Conservation (phyloP, 1,140 invertebrate species). For the Lepidurus couesii region DNA sequence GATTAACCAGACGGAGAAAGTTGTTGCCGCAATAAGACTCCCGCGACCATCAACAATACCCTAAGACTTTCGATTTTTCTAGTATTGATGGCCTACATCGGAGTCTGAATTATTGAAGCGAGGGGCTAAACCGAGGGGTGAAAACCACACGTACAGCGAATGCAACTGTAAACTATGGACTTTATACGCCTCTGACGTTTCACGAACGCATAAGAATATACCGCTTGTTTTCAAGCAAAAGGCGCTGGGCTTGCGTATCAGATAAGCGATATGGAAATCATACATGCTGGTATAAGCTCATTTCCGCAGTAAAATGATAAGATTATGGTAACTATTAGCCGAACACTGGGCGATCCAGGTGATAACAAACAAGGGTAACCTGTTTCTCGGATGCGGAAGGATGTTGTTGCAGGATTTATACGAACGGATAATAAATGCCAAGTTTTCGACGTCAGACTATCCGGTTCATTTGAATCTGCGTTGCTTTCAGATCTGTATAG, state of each 20-base stretch:
- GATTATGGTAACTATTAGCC: not conserved
- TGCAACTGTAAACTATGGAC: not conserved
- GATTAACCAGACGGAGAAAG: not conserved
- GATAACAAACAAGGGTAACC: not conserved
- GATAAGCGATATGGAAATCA: conserved; percentile 1
- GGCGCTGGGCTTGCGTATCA: not conserved
- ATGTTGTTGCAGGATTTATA: not conserved
- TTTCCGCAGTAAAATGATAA: not conserved
- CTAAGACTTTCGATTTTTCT: not conserved
- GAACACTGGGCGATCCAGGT: not conserved
- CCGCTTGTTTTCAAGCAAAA: not conserved
- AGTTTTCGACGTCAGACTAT: not conserved
- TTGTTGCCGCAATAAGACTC: not conserved
- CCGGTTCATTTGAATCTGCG: not conserved
- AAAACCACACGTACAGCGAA: not conserved
- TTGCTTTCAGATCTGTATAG: not conserved
- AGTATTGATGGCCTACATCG: not conserved
- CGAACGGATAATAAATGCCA: not conserved
- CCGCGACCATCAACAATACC: conserved; percentile 12
- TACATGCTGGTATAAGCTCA: not conserved
- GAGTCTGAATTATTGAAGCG: not conserved
- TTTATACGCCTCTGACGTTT: not conserved
- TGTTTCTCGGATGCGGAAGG: not conserved
- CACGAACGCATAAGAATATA: not conserved
- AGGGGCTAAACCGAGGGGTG: not conserved